A percentile compares a stretch with the other conserved stretches of the same genome.
phyloP scores from a whole-genome alignment of 2,113 vertebrate species.

The mouse (Mus musculus) region GRCm39 chr15:99706501-99707000 shows the following conservation, averaged over 20 bases:
- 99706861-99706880: too few species aligned
- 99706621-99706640: background rate
- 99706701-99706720: background rate
- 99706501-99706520: background rate
- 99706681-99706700: background rate
- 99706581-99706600: conserved; percentile 23
- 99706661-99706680: background rate
- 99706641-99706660: conserved; percentile 8
- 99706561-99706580: background rate
- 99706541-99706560: background rate
- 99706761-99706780: background rate
- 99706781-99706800: background rate
- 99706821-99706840: too few species aligned
- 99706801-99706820: too few species aligned
- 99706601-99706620: conserved; percentile 38
- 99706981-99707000: conserved; percentile 52
- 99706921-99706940: too few species aligned
- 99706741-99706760: background rate
- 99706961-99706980: conserved; percentile 42
- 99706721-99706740: background rate
- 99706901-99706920: too few species aligned
- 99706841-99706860: too few species aligned
- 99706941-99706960: too few species aligned
- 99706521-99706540: background rate
- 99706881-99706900: too few species aligned